These are phyloP conservation scores for Virgularia gustaviana DNA, from an alignment of 92 coral and sea anemone species.

Conservation along the genomic window DNA sequence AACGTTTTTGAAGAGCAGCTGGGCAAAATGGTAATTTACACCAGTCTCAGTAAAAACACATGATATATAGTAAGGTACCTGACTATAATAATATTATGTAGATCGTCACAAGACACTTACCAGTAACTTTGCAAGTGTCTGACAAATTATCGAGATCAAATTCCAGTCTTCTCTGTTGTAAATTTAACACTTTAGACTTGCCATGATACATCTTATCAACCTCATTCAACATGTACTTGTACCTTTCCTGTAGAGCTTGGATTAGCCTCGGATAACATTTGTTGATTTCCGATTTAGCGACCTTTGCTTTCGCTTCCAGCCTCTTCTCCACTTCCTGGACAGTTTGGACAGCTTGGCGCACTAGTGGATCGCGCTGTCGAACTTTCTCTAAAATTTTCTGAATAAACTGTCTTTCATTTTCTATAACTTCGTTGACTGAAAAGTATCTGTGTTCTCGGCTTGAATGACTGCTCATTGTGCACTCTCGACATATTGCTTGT, in stretches of 20 bases:
- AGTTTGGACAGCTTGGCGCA: conserved; percentile 86
- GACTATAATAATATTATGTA: neutral
- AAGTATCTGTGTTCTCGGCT: conserved; percentile 93
- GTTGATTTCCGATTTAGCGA: conserved; percentile 93
- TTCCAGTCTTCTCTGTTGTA: conserved; percentile 91
- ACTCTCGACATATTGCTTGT: conserved; percentile 96
- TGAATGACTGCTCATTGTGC: conserved; percentile 94
- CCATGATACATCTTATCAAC: conserved; percentile 77
- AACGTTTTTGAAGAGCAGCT: too few relatives aligned
- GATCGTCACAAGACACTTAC: conserved; percentile 35
- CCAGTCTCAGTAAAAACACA: neutral
- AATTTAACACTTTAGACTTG: conserved; percentile 80
- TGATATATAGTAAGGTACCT: neutral
- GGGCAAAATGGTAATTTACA: neutral
- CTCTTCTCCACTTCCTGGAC: conserved; percentile 91
- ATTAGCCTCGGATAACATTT: conserved; percentile 90
- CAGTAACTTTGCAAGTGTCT: conserved; percentile 80
- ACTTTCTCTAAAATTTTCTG: conserved; percentile 81
- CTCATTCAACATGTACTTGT: conserved; percentile 82
- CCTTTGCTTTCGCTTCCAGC: conserved; percentile 90
- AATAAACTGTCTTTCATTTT: conserved; percentile 76
- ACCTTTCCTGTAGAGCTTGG: conserved; percentile 85
- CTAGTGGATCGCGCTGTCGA: conserved; percentile 80
- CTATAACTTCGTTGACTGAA: conserved; percentile 88
- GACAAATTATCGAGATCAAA: conserved; percentile 73